Percentiles rank a stretch among this genome's conserved stretches.
These are phyloP conservation scores for Drosophila nr. perissopoda DNA, from an alignment of 2,888 invertebrate genomes.

Conservation along the genomic window DNA sequence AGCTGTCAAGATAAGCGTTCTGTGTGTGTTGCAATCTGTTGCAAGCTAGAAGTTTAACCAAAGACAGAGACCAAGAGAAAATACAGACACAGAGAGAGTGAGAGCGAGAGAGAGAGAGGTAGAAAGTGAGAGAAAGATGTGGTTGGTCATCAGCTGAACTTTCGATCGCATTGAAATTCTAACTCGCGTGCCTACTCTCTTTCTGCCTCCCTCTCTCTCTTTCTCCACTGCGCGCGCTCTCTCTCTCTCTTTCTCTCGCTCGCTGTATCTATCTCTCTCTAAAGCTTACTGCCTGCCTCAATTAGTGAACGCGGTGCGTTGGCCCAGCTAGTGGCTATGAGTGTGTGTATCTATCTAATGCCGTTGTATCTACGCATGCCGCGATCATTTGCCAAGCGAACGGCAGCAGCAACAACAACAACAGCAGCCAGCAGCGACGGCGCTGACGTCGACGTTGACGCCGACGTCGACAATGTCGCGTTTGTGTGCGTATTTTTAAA, in stretches of 20 bases:
- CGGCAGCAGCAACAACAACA: conserved; percentile 5
- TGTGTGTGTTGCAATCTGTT: conserved; percentile 52
- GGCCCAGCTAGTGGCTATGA: conserved; percentile 42
- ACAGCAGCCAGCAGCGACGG: conserved; percentile 3
- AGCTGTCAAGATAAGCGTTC: conserved; percentile 40
- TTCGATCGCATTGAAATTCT: conserved; percentile 58
- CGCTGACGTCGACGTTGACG: conserved; percentile 13
- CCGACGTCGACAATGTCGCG: conserved; percentile 71
- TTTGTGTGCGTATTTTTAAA: conserved; percentile 81
- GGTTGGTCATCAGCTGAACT: conserved; percentile 44
- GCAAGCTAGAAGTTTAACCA: conserved; percentile 45
- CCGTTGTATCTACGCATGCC: conserved; percentile 58
- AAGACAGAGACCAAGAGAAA: background rate
- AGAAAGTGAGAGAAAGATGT: conserved; percentile 1
- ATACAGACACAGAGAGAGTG: background rate
- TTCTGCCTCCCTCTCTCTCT: conserved; percentile 5
- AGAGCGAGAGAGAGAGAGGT: background rate
- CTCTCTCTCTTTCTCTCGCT: conserved; percentile 1
- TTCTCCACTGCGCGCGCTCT: background rate
- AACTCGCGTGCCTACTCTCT: conserved; percentile 15
- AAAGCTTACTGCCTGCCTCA: conserved; percentile 29
- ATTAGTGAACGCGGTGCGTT: conserved; percentile 62
- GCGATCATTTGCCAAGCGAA: conserved; percentile 41
- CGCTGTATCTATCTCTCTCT: background rate
- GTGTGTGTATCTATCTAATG: conserved; percentile 58